Evolutionary conservation across 2,113 vertebrate genomes (phyloP).

Genomic region (Cryptotis parvus): DNA sequence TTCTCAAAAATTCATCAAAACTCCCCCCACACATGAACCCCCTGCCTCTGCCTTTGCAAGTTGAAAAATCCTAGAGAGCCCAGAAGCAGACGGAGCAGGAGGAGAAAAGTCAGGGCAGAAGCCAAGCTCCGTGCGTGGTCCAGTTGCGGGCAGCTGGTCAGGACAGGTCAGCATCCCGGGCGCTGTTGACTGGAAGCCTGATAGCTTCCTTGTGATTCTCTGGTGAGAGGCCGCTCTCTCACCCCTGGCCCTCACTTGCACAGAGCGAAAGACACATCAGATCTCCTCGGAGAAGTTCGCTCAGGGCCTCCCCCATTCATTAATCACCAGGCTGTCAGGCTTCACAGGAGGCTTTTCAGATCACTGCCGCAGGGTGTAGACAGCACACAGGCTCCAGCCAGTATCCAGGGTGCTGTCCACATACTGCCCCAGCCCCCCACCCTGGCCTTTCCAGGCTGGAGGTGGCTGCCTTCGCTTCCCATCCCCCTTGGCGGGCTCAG

Average conservation of each 20-base stretch:
- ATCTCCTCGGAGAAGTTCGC: neutral
- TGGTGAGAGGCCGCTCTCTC: too few relatives aligned
- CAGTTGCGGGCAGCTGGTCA: neutral
- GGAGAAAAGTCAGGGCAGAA: too few relatives aligned
- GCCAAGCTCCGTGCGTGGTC: neutral
- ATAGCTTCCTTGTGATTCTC: too few relatives aligned
- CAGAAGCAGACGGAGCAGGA: neutral
- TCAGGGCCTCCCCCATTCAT: neutral
- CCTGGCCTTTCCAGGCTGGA: too few relatives aligned
- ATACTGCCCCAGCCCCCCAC: too few relatives aligned
- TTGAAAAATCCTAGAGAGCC: too few relatives aligned
- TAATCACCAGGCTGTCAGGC: constrained; percentile 10
- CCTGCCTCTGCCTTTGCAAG: neutral
- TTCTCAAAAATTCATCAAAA: too few relatives aligned
- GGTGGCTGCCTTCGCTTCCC: neutral
- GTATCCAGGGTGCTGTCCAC: too few relatives aligned
- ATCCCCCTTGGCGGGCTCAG: neutral
- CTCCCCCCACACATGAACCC: neutral
- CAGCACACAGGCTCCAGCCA: too few relatives aligned
- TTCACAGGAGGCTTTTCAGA: neutral
- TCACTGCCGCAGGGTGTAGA: too few relatives aligned
- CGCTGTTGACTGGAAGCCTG: neutral
- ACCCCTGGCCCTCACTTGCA: neutral
- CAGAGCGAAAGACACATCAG: neutral
- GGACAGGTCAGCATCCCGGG: neutral